Base-by-base conservation (phyloP, 2,113 vertebrate species). In the Phocoena sinus region DNA sequence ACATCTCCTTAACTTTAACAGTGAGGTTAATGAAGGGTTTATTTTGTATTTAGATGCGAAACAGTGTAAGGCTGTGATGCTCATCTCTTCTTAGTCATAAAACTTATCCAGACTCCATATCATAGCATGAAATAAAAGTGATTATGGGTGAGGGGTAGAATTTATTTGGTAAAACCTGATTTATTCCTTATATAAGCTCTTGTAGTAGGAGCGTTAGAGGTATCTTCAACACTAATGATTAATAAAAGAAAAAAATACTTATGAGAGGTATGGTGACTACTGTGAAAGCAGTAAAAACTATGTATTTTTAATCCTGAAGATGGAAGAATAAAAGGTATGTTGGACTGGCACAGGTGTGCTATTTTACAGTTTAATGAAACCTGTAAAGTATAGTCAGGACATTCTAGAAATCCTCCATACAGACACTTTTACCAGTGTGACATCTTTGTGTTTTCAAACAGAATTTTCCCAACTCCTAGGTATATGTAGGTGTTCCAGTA, bases 291-390 rank as follows among this genome's bases (percentile, higher is more conserved):
- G 89, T 93, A 81, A 97, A 95, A 94, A 33, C 12, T 82, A 50
- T 67, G 21, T 13, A 90, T 89, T 96, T 97, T 93, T 96, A 91
- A n/a, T 97, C 36, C n/a, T 81, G 79, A 96, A 82, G 76, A 82
- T 82, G 83, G 68, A 91, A 89, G 77, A 41, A 28, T 89, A 87
- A 91, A 85, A 91, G 7, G 8, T 91, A 28, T 95, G 38, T 87
- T 95, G 50, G 18, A 56, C 80, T 89, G 50, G 25, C 33, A 74
- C 36, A 95, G 53, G 25, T 91, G 9, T 96, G 23, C 53, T 38
- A 8, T 97, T 97, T 81, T 81, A 58, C 67, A n/a, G 6, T 95
- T 94, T 77, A 77, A 41, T 85, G 68, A 87, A 92, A 65, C 25
- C 60, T 89, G 15, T 38, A 67, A 91, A 81, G 81, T 76, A 77